These are phyloP conservation scores for Pinctada fucata DNA, from an alignment of 2,888 invertebrate genomes.

Conservation along the genomic window DNA sequence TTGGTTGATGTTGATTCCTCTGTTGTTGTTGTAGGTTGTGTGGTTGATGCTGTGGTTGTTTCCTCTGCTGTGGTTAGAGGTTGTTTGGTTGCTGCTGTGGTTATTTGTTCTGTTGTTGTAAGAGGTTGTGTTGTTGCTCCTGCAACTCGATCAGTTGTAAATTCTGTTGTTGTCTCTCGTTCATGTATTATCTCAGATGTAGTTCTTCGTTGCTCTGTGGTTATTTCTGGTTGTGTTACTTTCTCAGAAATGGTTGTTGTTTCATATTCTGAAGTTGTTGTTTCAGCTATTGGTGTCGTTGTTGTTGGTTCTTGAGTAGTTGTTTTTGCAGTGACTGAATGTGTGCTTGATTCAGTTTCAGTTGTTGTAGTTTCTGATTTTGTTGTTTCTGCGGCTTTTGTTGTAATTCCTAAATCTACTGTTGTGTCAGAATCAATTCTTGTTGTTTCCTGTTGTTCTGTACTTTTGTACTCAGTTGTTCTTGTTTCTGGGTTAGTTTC, in stretches of 20 bases:
- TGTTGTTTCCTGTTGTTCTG: no score
- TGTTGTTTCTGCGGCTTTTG: constrained; percentile 19
- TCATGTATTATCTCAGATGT: neutral
- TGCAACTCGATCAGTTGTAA: neutral
- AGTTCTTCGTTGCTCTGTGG: constrained; percentile 7
- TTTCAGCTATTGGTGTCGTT: constrained; percentile 14
- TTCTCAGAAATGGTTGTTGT: no score
- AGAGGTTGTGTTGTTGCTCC: neutral
- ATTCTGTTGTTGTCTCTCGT: no score
- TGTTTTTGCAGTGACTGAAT: neutral
- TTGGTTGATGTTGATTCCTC: neutral
- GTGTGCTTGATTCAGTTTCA: constrained; percentile 24
- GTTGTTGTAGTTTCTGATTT: constrained; percentile 22
- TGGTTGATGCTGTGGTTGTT: neutral
- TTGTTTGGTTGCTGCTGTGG: neutral
- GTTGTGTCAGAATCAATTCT: no score
- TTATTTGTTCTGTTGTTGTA: neutral
- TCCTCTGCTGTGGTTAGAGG: neutral
- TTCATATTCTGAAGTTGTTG: neutral
- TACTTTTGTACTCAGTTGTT: neutral
- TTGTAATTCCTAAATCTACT: neutral
- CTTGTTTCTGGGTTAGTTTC: neutral
- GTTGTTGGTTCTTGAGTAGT: constrained; percentile 27
- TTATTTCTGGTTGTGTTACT: constrained; percentile 2
- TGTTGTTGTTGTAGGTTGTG: neutral